Percentiles rank a stretch among this genome's conserved stretches.
phyloP scores from a whole-genome alignment of 2,888 invertebrate species.

The Zelleria hepariella region DNA sequence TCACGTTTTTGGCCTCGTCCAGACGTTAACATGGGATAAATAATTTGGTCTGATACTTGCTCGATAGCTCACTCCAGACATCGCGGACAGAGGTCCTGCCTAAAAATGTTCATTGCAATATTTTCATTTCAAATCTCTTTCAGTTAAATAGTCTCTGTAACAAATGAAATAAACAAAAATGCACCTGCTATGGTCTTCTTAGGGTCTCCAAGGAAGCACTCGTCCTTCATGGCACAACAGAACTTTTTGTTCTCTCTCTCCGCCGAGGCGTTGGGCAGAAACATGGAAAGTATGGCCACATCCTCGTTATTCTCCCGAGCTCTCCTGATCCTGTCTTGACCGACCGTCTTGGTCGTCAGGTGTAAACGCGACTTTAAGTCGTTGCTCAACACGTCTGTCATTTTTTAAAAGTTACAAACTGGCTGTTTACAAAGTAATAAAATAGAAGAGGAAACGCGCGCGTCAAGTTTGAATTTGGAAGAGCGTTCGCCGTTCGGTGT shows the following conservation, averaged over 20 bases:
- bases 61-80: background rate
- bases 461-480: constrained; percentile 14
- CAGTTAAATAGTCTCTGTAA: background rate
- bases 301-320: constrained; percentile 90
- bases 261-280: constrained; percentile 78
- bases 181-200: constrained; percentile 85
- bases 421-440: constrained; percentile 12
- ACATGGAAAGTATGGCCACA: constrained; percentile 88
- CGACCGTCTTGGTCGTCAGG: constrained; percentile 83
- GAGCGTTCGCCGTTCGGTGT: constrained; percentile 18
- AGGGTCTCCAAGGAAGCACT: constrained; percentile 83
- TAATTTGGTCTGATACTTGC: background rate
- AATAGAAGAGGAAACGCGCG: constrained; percentile 11
- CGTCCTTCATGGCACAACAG: constrained; percentile 81
- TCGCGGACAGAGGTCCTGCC: too few relatives aligned
- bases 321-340: constrained; percentile 84
- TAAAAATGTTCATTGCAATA: too few relatives aligned
- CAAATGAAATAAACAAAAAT: constrained; percentile 6
- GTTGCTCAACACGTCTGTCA: constrained; percentile 81
- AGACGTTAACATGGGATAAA: too few relatives aligned
- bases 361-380: constrained; percentile 81
- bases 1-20: too few relatives aligned
- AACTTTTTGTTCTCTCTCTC: constrained; percentile 81
- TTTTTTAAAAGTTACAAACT: constrained; percentile 67
- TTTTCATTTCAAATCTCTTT: too few relatives aligned